Conservation (phyloP, 2,888 invertebrate genomes). For the Nemotelus pantherinus region DNA sequence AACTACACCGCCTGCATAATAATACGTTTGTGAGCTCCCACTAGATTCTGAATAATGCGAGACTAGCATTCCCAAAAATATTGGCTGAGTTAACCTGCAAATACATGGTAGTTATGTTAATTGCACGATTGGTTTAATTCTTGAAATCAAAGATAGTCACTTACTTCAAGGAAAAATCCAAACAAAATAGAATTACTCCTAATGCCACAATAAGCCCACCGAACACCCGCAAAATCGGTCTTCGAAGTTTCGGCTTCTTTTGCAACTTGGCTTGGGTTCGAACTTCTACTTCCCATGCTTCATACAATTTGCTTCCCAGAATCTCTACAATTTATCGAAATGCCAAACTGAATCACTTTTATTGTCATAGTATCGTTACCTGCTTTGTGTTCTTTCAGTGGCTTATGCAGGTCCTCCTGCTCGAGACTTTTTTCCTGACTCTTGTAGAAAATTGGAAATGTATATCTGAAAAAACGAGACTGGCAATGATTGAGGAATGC, state of each 20-base stretch:
- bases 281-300: constrained; percentile 70
- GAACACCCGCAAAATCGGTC: constrained; percentile 70
- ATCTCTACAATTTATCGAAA: constrained; percentile 54
- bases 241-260: constrained; percentile 67
- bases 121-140: not conserved
- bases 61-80: constrained; percentile 72
- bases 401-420: constrained; percentile 74
- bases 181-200: constrained; percentile 69
- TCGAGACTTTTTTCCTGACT: constrained; percentile 70
- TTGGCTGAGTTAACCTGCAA: constrained; percentile 71
- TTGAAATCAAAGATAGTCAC: constrained; percentile 26
- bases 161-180: constrained; percentile 71
- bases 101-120: not conserved
- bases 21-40: constrained; percentile 70
- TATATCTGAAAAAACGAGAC: not conserved
- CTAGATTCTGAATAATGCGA: constrained; percentile 66
- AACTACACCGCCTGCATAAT: constrained; percentile 79
- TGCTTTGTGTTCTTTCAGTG: constrained; percentile 72
- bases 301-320: constrained; percentile 70
- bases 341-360: not conserved
- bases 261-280: constrained; percentile 59
- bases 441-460: not conserved
- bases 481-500: not conserved
- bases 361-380: constrained; percentile 15
- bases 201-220: constrained; percentile 69